Conservation (phyloP, 2,797 vertebrate species). For the Pangasius sanitwongsei region DNA sequence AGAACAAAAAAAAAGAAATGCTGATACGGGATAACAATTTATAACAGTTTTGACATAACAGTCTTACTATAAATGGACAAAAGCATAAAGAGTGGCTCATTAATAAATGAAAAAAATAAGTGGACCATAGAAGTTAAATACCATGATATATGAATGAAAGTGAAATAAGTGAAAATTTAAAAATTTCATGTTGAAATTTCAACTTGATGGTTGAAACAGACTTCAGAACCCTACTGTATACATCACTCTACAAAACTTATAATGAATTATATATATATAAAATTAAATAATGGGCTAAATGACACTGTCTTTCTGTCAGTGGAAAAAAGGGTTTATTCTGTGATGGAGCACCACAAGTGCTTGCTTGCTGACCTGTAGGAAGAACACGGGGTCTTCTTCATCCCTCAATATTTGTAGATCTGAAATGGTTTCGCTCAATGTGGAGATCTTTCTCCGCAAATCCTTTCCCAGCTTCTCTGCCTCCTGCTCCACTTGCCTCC, state of each 20-base stretch:
- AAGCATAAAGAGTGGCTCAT: neutral
- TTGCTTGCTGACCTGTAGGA: constrained; percentile 49
- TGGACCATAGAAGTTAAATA: neutral
- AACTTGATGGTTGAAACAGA: neutral
- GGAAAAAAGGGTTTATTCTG: neutral
- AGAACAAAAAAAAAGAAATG: neutral
- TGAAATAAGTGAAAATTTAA: neutral
- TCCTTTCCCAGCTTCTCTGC: constrained; percentile 1
- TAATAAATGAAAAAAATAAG: neutral
- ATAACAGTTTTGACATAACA: neutral
- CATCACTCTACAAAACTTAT: neutral
- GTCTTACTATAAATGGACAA: neutral
- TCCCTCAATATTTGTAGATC: neutral
- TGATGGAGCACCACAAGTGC: neutral
- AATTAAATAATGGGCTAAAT: neutral
- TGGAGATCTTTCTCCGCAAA: constrained; percentile 24
- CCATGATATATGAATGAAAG: neutral
- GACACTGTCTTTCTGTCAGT: neutral
- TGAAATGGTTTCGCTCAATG: constrained; percentile 7
- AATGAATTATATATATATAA: neutral
- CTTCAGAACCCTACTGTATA: neutral
- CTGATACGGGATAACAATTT: neutral
- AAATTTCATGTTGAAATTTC: no score
- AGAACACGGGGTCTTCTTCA: constrained; percentile 44
- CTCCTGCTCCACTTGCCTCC: constrained; percentile 27